Evolutionary conservation across 2,797 vertebrate genomes (phyloP).

Genomic region (Loriculus beryllinus): DNA sequence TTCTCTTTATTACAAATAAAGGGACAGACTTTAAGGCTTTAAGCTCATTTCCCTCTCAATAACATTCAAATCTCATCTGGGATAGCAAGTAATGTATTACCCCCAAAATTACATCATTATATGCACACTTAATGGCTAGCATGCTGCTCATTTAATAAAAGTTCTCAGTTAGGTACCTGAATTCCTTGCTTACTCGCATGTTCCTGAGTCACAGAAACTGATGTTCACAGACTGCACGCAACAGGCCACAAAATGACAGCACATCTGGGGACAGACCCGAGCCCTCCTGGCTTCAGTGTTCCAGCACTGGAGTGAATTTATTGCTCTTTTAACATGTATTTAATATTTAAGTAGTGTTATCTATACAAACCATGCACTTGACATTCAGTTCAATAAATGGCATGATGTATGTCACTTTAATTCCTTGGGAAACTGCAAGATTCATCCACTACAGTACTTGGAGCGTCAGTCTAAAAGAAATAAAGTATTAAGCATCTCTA

Average conservation of each 20-base stretch:
- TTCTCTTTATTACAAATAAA: background rate
- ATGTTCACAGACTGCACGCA: background rate
- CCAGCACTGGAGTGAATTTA: background rate
- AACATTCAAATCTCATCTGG: background rate
- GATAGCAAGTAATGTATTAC: background rate
- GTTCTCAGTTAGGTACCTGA: background rate
- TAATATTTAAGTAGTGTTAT: background rate
- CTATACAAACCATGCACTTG: background rate
- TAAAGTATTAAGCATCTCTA: background rate
- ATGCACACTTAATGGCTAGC: background rate
- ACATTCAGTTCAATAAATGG: background rate
- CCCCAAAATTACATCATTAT: background rate
- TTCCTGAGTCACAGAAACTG: background rate
- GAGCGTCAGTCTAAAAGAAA: background rate
- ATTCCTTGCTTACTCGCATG: background rate
- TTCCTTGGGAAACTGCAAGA: background rate
- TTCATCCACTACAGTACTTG: background rate
- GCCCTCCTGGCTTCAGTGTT: background rate
- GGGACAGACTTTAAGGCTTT: background rate
- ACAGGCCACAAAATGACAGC: background rate
- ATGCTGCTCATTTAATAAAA: background rate
- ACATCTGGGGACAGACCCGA: accelerated
- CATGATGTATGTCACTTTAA: background rate
- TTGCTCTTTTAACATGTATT: background rate
- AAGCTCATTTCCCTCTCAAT: background rate